Conservation (phyloP, 1,140 invertebrate genomes). For the Zaprionus davidi region DNA sequence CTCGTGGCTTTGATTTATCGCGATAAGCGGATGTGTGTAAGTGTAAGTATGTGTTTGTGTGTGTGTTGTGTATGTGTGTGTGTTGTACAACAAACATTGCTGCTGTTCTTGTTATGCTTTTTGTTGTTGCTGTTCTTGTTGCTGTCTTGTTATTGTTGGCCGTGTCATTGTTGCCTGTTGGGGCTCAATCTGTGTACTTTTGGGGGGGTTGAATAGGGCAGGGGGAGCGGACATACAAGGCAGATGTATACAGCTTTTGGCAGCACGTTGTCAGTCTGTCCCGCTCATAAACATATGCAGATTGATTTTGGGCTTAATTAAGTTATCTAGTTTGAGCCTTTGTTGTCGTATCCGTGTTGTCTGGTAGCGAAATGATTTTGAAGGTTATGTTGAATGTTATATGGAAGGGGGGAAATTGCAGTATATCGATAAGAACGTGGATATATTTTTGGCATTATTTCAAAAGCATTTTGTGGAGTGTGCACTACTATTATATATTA, state of each 20-base stretch:
- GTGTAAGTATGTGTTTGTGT: constrained; percentile 7
- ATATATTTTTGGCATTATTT: neutral
- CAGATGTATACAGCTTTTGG: constrained; percentile 9
- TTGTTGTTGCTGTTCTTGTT: constrained; percentile 23
- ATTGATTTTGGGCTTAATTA: constrained; percentile 76
- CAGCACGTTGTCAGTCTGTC: constrained; percentile 35
- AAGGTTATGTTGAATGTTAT: constrained; percentile 39
- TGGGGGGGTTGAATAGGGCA: constrained; percentile 4
- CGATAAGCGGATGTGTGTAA: constrained; percentile 74
- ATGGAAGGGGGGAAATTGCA: neutral
- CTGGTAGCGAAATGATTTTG: constrained; percentile 51
- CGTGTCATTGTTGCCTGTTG: constrained; percentile 16
- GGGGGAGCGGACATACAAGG: neutral
- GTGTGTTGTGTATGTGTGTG: constrained; percentile 14
- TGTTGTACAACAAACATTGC: constrained; percentile 20
- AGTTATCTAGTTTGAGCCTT: constrained; percentile 59
- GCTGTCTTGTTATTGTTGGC: constrained; percentile 17
- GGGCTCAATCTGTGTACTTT: constrained; percentile 12
- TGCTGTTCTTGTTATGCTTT: constrained; percentile 34
- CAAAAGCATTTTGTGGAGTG: too few relatives aligned
- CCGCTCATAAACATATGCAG: constrained; percentile 63
- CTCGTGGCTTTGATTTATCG: constrained; percentile 80
- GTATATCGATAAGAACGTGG: neutral
- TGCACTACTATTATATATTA: neutral
- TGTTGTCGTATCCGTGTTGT: constrained; percentile 44